Base-by-base conservation (phyloP, 2,113 vertebrate genomes). In the Myrmecophaga tridactyla region DNA sequence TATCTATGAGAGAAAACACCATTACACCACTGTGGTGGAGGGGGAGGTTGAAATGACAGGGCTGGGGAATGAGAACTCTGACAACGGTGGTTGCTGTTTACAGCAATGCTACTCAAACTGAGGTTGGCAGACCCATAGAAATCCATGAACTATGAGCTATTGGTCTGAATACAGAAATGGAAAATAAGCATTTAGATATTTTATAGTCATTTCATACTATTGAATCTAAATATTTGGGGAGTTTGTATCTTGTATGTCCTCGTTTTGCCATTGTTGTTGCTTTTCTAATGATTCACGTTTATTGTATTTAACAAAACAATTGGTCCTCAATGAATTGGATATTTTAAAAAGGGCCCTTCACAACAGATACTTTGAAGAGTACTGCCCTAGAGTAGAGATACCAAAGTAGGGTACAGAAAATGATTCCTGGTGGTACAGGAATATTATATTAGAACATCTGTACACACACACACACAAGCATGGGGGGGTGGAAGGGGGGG, bases 141-240 rank as follows among this genome's bases (percentile, higher is more conserved):
- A 67, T n/a, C 41, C 7, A 9, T 27, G 69, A 60, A 43, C 31
- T 76, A 2, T 31, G 56, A 92, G 48, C 51, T 92, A 51, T 27
- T 96, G 39, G 27, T 75, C 56, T 67, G 56, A 46, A 65, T 89
- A 92, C n/a, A 56, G 39, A 92, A 85, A 85, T 89, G 21, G 43
- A 85, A 93, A 51, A 86, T 76, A 75, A 76, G 84, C 12, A 84
- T 77, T 46, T 72, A n/a, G 41, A n/a, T 82, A 92, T 12, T 34
- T 46, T 53, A 82, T 6, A 60, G 36, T 67, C 39, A 72, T 84
- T 95, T 84, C 53, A 65, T 88, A 91, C 60, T 70, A 31, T 29
- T 51, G 13, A 93, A 46, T 43, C 25, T 76, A 86, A 90, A 77
- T 77, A 87, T 87, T 63, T 63, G 63, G 76, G 72, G 34, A 36